Conservation (phyloP, 2,888 invertebrate genomes). For the Cerceris ruficornis region DNA sequence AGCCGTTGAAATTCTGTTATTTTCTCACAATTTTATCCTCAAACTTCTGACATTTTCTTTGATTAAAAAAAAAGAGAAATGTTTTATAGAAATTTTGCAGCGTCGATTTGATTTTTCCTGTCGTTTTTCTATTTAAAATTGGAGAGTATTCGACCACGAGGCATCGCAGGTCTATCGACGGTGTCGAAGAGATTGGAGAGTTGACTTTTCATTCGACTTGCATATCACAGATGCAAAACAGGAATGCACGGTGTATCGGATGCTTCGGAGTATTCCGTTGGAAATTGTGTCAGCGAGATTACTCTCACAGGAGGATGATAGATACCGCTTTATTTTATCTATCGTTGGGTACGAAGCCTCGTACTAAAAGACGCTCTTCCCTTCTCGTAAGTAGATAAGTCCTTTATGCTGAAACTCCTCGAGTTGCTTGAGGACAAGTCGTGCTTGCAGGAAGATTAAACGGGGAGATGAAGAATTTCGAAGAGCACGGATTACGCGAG, state of each 20-base stretch:
- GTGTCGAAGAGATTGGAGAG: no score
- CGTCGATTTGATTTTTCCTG: no score
- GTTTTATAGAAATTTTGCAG: no score
- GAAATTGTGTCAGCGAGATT: constrained; percentile 5
- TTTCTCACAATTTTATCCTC: no score
- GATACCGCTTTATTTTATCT: constrained; percentile 26
- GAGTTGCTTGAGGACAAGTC: constrained; percentile 5
- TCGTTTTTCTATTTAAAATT: neutral
- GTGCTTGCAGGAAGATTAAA: constrained; percentile 19
- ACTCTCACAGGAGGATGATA: constrained; percentile 13
- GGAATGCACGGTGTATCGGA: neutral
- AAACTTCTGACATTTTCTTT: no score
- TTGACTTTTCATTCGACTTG: no score
- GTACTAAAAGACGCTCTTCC: constrained; percentile 16
- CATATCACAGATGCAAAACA: neutral
- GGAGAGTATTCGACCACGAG: neutral
- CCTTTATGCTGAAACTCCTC: constrained; percentile 22
- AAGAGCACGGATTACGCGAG: constrained; percentile 7
- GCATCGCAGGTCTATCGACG: no score
- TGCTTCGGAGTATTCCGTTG: neutral
- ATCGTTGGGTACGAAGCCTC: neutral
- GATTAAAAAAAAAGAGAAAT: no score
- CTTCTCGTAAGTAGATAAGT: constrained; percentile 42
- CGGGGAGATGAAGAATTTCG: neutral
- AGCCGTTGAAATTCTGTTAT: no score